A percentile compares a stretch with the other conserved stretches of the same genome.
phyloP scores from a whole-genome alignment of 2,797 vertebrate species.

The Nannoperca australis region DNA sequence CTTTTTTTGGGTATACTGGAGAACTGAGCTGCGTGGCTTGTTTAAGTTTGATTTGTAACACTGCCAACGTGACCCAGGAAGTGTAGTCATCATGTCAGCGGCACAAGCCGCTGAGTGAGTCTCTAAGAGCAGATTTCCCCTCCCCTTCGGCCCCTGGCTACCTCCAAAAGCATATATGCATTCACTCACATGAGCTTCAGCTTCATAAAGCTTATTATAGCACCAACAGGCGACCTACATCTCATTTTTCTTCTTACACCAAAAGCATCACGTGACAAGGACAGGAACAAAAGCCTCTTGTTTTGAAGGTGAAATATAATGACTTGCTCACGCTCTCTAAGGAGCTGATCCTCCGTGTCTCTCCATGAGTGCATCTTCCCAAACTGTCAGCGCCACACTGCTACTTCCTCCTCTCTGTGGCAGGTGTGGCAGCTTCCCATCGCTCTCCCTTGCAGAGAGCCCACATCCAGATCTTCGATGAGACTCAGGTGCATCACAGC shows the following conservation, averaged over 20 bases:
- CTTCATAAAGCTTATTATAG: slow-evolving; percentile 47
- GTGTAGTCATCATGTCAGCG: not conserved
- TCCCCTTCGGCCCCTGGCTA: slow-evolving; percentile 16
- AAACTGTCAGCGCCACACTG: slow-evolving; percentile 14
- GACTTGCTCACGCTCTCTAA: slow-evolving; percentile 24
- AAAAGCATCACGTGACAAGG: slow-evolving; percentile 10
- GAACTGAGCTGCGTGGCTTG: not conserved
- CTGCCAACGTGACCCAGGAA: not conserved
- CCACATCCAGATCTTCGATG: slow-evolving; percentile 36
- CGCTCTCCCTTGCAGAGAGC: slow-evolving; percentile 39
- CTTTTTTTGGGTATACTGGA: not conserved
- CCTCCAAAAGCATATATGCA: slow-evolving; percentile 46
- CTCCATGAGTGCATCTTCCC: slow-evolving; percentile 15
- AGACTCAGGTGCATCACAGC: slow-evolving; percentile 61
- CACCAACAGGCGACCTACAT: slow-evolving; percentile 30
- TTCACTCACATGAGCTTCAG: slow-evolving; percentile 49
- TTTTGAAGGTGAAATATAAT: slow-evolving; percentile 67
- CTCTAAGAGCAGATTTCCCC: slow-evolving; percentile 44
- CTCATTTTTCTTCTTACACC: slow-evolving; percentile 7
- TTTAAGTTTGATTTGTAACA: not conserved
- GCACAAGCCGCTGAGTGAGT: slow-evolving; percentile 10
- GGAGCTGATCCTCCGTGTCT: slow-evolving; percentile 22
- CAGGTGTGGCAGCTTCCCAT: slow-evolving; percentile 37
- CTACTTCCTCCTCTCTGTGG: slow-evolving; percentile 35
- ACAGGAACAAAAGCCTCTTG: not conserved